A percentile compares a stretch with the other conserved stretches of the same genome.
Evolutionary conservation across 1,140 invertebrate genomes (phyloP).

Genomic region (Tachypleus tridentatus): DNA sequence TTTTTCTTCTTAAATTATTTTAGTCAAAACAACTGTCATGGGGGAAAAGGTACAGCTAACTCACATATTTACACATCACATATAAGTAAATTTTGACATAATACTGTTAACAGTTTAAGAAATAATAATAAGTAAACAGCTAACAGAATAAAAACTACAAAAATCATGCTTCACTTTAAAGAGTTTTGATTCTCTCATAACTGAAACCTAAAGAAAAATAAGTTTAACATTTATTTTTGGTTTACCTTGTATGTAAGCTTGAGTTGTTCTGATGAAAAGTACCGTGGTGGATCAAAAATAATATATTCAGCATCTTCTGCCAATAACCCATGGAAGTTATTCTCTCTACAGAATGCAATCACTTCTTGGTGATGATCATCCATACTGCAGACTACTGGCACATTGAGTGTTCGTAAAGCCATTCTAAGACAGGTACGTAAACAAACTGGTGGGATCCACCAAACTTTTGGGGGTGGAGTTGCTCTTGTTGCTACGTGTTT

Average conservation of each 20-base stretch:
- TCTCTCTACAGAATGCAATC: conserved; percentile 70
- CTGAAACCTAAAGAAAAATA: too few relatives aligned
- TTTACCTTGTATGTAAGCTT: conserved; percentile 75
- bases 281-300: conserved; percentile 73
- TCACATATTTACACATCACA: too few relatives aligned
- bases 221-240: neutral
- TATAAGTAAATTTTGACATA: too few relatives aligned
- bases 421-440: conserved; percentile 65
- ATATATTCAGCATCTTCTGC: conserved; percentile 77
- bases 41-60: too few relatives aligned
- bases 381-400: conserved; percentile 62
- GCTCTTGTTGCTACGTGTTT: conserved; percentile 70
- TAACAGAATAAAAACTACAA: too few relatives aligned
- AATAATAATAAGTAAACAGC: too few relatives aligned
- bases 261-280: conserved; percentile 76
- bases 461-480: conserved; percentile 80
- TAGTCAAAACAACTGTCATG: too few relatives aligned
- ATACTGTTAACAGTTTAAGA: too few relatives aligned
- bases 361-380: conserved; percentile 85
- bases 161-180: too few relatives aligned
- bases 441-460: conserved; percentile 81
- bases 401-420: conserved; percentile 66
- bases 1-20: too few relatives aligned
- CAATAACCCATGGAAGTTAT: conserved; percentile 70
- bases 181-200: too few relatives aligned